These are phyloP conservation scores for Plutella xylostella DNA, from an alignment of 2,888 invertebrate species.

Conservation along the genomic window DNA sequence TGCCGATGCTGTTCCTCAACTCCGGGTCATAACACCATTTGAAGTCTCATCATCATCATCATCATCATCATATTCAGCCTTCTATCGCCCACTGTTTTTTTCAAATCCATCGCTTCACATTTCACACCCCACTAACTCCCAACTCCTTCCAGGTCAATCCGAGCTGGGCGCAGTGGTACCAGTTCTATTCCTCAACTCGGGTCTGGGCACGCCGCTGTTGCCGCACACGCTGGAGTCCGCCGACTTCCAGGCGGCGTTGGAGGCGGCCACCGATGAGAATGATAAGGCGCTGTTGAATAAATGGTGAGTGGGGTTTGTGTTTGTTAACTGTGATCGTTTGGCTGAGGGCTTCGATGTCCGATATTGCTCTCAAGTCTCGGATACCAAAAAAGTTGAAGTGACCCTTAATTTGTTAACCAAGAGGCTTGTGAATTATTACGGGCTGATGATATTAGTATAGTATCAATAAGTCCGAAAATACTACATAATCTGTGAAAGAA, in stretches of 20 bases:
- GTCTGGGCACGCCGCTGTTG: slow-evolving; percentile 79
- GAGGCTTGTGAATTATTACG: too few species aligned
- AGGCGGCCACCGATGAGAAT: slow-evolving; percentile 73
- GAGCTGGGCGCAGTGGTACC: slow-evolving; percentile 82
- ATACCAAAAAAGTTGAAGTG: too few species aligned
- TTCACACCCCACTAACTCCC: neutral
- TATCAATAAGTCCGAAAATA: too few species aligned
- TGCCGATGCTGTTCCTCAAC: slow-evolving; percentile 83
- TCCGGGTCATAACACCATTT: too few species aligned
- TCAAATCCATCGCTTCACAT: neutral
- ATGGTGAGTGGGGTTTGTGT: slow-evolving; percentile 74
- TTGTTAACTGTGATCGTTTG: too few species aligned
- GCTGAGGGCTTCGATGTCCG: too few species aligned
- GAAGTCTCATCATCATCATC: too few species aligned
- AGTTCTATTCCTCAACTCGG: slow-evolving; percentile 82
- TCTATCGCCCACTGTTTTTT: neutral
- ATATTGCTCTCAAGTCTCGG: too few species aligned
- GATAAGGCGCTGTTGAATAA: slow-evolving; percentile 72
- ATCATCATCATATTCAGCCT: neutral
- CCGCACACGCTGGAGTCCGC: slow-evolving; percentile 83
- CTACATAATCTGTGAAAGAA: too few species aligned
- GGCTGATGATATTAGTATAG: too few species aligned
- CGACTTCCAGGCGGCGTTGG: slow-evolving; percentile 81
- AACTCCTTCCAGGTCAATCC: slow-evolving; percentile 73
- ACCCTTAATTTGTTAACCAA: too few species aligned